These are phyloP conservation scores for Pogonocichla stellata DNA, from an alignment of 2,113 vertebrate species.

Conservation along the genomic window DNA sequence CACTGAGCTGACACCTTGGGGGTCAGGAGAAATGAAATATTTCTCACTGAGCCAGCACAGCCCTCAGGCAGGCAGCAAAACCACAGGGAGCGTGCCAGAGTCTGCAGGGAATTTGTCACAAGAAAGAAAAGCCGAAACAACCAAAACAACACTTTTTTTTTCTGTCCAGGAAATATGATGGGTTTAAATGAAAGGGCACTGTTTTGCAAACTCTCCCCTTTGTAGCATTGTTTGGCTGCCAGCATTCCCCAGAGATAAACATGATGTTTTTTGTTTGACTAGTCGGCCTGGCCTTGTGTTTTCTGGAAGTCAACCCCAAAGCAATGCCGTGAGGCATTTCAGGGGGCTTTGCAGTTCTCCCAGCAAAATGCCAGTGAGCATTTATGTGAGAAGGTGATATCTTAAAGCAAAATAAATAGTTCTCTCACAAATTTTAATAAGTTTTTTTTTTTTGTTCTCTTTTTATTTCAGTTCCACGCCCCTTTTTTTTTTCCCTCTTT, in stretches of 20 bases:
- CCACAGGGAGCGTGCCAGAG: not conserved
- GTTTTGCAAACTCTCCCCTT: constrained; percentile 24
- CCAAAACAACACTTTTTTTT: not conserved
- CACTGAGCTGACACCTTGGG: not conserved
- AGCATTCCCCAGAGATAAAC: not conserved
- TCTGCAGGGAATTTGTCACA: constrained; percentile 1
- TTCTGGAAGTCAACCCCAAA: not conserved
- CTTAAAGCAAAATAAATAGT: not conserved
- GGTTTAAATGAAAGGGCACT: not conserved
- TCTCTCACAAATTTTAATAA: not conserved
- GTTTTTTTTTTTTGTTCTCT: not conserved
- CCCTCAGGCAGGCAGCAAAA: not conserved
- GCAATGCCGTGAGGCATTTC: not conserved
- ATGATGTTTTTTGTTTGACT: not conserved
- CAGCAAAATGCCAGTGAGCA: not conserved
- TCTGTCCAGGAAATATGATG: not conserved
- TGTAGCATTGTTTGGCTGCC: not conserved
- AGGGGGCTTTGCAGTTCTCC: not conserved
- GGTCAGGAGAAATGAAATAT: not conserved
- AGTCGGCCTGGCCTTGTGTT: not conserved
- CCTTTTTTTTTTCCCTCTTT: not conserved
- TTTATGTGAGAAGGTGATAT: not conserved
- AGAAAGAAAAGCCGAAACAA: not conserved
- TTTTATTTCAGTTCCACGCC: not conserved
- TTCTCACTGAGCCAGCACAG: not conserved